phyloP scores from a whole-genome alignment of 2,888 invertebrate genomes.

The Dynastes maya region DNA sequence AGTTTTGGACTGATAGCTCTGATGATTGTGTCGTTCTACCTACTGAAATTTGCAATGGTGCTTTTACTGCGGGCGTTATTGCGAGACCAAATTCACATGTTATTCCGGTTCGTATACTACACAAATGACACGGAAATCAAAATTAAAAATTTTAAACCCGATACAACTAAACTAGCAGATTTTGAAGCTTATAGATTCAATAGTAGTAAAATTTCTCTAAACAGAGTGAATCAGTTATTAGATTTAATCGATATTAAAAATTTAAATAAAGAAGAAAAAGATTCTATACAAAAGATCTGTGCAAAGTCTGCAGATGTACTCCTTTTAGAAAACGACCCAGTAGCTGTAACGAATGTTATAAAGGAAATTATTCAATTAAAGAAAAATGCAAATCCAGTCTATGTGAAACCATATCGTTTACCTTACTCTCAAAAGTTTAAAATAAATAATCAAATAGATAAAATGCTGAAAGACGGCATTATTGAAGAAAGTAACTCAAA shows the following conservation, averaged over 20 bases:
- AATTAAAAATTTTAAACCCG: neutral
- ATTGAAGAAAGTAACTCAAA: too few species aligned
- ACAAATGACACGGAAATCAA: neutral
- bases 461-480: too few species aligned
- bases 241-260: too few species aligned
- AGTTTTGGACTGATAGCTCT: neutral
- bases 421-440: neutral
- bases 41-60: neutral
- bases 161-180: neutral
- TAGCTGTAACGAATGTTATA: neutral
- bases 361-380: neutral
- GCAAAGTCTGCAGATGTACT: too few species aligned
- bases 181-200: neutral
- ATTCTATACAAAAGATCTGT: too few species aligned
- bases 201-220: neutral
- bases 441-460: too few species aligned
- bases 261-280: too few species aligned
- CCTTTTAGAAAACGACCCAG: neutral
- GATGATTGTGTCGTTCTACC: neutral
- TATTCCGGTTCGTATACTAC: neutral
- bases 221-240: too few species aligned
- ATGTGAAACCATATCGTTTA: neutral
- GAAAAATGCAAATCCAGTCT: neutral
- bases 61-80: neutral
- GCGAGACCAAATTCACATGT: too few species aligned